Evolutionary conservation across 2,113 vertebrate species (phyloP).

Genomic region (Pandion haliaetus): DNA sequence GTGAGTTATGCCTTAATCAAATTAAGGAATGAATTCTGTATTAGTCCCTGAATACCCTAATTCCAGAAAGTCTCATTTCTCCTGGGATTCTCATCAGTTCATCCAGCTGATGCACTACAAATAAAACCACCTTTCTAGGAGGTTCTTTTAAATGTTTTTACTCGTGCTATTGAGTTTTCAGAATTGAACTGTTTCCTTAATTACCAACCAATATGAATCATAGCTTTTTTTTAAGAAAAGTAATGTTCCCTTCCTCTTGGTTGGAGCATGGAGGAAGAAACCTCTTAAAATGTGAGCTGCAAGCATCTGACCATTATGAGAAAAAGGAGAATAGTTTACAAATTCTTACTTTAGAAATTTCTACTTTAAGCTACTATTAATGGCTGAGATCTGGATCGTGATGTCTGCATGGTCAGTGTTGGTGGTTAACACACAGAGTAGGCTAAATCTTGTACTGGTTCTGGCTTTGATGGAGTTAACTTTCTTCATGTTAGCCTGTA

Average conservation of each 20-base stretch:
- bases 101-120: background rate
- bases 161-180: background rate
- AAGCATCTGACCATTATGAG: background rate
- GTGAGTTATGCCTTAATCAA: constrained; percentile 15
- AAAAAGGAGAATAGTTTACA: background rate
- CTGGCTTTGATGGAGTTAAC: background rate
- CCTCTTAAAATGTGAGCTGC: background rate
- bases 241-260: background rate
- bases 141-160: background rate
- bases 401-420: background rate
- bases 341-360: background rate
- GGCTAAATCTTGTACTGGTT: background rate
- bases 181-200: background rate
- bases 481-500: background rate
- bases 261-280: background rate
- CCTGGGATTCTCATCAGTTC: background rate
- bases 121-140: background rate
- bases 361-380: background rate
- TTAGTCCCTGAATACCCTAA: background rate
- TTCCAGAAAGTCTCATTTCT: constrained; percentile 27
- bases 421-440: background rate
- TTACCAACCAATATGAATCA: background rate
- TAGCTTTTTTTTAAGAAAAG: background rate
- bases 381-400: background rate
- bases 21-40: background rate